Evolutionary conservation across 1,140 invertebrate genomes (phyloP), one percentile per base, ranked within the genome.

Genomic region (Penaeus vannamei): DNA sequence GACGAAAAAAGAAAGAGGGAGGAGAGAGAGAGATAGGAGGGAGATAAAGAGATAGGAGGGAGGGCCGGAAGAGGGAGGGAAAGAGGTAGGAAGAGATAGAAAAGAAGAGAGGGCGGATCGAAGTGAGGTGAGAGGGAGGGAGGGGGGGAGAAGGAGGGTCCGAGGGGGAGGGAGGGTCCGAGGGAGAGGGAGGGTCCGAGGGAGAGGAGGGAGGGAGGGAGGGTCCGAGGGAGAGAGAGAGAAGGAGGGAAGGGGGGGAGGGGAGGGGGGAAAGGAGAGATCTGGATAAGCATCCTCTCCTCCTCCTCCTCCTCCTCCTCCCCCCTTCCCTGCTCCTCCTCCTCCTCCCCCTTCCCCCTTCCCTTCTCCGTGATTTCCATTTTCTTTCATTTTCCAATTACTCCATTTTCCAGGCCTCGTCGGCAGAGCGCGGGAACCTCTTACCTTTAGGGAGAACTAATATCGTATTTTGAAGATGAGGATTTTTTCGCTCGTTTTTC

Each of bases 271-370:
- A 46, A 36, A 66, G 32, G 66, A 23, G 8, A 20, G 60, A 42
- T 85, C 76, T 85, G 66, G 61, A 84, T 64, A 60, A 64, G 22
- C 83, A 32, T 69, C 61, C 83, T 53, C 83, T 59, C 81, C 81
- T 59, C 81, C 12, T 46, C 81, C 42, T 46, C 81, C 19, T 22
- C 29, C 81, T 22, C 46, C 81, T 29, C 79, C 23, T 42, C 62
- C 62, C 80, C 80, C 59, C 80, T 5, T 32, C 80, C 42, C 42
- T n/a, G n/a, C n/a, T 2, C 29, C 81, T 22, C 46, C 81, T 29
- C 79, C 23, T 42, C 62, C 82, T 60, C 62, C 80, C 80, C 59
- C 80, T 5, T 32, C 80, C 42, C 42, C 42, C 19, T 22, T 19
- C 29, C 29, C 42, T 46, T 23, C 81, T 29, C 79, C 23, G n/a